These are phyloP conservation scores for Psittacula cyanocephala DNA, from an alignment of 2,113 vertebrate species.

Conservation along the genomic window DNA sequence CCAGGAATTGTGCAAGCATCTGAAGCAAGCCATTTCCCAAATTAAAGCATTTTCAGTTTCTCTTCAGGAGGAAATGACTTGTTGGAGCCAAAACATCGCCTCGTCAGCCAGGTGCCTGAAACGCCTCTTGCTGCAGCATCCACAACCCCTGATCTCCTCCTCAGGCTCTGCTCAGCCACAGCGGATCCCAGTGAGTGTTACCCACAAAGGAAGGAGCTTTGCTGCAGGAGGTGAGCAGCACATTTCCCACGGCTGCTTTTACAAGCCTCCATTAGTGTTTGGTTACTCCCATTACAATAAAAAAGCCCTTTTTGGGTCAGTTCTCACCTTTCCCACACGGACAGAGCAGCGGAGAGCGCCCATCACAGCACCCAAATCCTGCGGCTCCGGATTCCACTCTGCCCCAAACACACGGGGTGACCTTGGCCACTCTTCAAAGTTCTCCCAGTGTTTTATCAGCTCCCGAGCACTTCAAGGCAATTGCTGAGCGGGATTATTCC, in stretches of 20 bases:
- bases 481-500: background rate
- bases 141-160: background rate
- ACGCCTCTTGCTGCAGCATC: background rate
- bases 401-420: fast-evolving
- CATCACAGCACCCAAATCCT: background rate
- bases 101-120: background rate
- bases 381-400: fast-evolving
- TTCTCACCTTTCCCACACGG: background rate
- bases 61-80: background rate
- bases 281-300: too few relatives aligned
- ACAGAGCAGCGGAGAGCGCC: fast-evolving
- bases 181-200: fast-evolving
- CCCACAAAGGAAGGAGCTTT: background rate
- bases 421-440: fast-evolving
- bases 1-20: background rate
- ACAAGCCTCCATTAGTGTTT: fast-evolving
- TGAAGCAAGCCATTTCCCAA: background rate
- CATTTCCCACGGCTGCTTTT: fast-evolving
- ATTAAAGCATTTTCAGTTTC: background rate
- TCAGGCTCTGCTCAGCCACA: background rate
- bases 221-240: fast-evolving
- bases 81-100: background rate
- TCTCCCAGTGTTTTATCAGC: background rate
- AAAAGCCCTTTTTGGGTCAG: background rate
- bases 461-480: background rate